Percentiles rank a stretch among this genome's conserved stretches.
These are phyloP conservation scores for rat (Rattus norvegicus) DNA, from an alignment of 2,113 vertebrate species.

Conservation along the genomic window DNA sequence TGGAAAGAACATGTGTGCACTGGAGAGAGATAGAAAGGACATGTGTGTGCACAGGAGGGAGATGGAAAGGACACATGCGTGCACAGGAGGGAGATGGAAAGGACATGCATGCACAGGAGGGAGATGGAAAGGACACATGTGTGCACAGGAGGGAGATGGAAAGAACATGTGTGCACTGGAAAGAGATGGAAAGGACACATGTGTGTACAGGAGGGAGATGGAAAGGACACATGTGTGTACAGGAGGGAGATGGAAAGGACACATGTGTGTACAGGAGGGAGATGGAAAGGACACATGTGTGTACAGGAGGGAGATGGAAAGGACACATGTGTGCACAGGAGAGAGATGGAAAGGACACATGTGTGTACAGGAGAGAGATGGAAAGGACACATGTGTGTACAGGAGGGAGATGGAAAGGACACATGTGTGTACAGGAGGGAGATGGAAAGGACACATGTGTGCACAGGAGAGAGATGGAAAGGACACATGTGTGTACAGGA, in stretches of 20 bases:
- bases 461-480: not conserved
- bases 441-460: not conserved
- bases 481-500: not conserved
- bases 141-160: not conserved
- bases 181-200: not conserved
- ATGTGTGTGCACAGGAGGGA: not conserved
- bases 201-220: not conserved
- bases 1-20: rapidly evolving
- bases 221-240: not conserved
- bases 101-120: not conserved
- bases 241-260: not conserved
- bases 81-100: not conserved
- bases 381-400: not conserved
- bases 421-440: not conserved
- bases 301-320: not conserved
- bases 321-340: not conserved
- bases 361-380: not conserved
- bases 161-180: not conserved
- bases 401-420: not conserved
- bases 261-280: not conserved
- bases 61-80: not conserved
- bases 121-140: not conserved
- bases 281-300: not conserved
- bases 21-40: not conserved
- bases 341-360: not conserved